phyloP scores from a whole-genome alignment of 1,140 invertebrate species.

The Gonioctena quinquepunctata region DNA sequence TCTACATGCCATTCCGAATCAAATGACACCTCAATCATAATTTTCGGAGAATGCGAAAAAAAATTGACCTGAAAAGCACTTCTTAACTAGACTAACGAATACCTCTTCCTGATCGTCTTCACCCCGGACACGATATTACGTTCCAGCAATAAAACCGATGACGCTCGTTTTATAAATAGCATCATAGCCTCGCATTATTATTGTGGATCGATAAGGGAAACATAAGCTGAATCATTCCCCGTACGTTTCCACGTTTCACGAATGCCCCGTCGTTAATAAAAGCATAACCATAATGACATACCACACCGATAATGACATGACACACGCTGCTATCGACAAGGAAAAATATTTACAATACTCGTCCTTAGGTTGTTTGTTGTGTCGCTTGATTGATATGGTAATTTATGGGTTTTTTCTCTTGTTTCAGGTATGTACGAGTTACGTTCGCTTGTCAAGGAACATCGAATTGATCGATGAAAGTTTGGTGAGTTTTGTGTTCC shows the following conservation, averaged over 20 bases:
- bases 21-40: too few relatives aligned
- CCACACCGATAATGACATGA: background rate
- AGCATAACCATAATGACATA: background rate
- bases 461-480: too few relatives aligned
- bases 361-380: background rate
- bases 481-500: too few relatives aligned
- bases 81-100: too few relatives aligned
- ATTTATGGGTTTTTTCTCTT: background rate
- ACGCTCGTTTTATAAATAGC: background rate
- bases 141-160: background rate
- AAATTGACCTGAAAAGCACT: too few relatives aligned
- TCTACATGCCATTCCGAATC: too few relatives aligned
- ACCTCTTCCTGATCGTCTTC: too few relatives aligned
- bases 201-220: background rate
- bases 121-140: too few relatives aligned
- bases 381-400: background rate
- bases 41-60: too few relatives aligned
- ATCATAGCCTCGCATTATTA: too few relatives aligned
- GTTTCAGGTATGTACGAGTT: background rate
- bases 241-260: background rate
- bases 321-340: too few relatives aligned
- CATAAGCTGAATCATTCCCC: background rate
- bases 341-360: background rate
- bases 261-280: background rate
- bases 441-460: too few relatives aligned